phyloP scores from a whole-genome alignment of 2,797 vertebrate genomes.

The Pteronotus mesoamericanus region DNA sequence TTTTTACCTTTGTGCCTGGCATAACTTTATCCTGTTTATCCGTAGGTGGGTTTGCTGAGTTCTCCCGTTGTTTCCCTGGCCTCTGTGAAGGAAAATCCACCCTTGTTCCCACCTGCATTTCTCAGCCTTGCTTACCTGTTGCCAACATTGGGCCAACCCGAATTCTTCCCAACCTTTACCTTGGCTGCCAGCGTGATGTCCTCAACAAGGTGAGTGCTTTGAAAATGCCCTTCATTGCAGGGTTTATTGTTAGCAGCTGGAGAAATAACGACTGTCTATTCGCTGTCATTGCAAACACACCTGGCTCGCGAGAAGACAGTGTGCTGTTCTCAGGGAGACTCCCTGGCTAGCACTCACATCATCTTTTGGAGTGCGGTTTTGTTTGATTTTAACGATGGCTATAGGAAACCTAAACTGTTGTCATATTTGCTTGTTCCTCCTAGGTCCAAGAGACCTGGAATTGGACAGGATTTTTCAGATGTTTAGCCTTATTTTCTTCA shows the following conservation, averaged over 20 bases:
- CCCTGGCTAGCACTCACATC: background rate
- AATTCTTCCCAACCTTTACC: conserved; percentile 96
- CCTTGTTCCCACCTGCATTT: conserved; percentile 91
- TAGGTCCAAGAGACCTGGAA: background rate
- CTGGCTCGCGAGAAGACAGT: background rate
- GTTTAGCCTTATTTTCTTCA: background rate
- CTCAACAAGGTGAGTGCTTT: conserved; percentile 90
- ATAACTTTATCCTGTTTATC: conserved; percentile 54
- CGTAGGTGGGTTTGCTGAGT: conserved; percentile 93
- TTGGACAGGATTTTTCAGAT: background rate
- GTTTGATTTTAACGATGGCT: background rate
- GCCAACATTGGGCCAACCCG: conserved; percentile 91
- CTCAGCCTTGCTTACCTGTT: conserved; percentile 91
- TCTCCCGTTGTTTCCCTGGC: conserved; percentile 92
- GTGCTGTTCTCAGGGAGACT: background rate
- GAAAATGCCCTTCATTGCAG: background rate
- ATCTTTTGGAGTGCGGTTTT: background rate
- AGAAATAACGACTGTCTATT: background rate
- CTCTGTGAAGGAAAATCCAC: conserved; percentile 94
- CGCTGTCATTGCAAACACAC: background rate
- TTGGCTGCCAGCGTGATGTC: conserved; percentile 96
- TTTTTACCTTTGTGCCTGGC: background rate
- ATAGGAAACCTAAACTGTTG: background rate
- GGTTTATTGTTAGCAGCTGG: conserved; percentile 3
- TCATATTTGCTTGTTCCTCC: background rate